Percentiles rank a stretch among this genome's conserved stretches.
Conservation (phyloP, 2,888 invertebrate genomes). For the Calliopum simillimum region DNA sequence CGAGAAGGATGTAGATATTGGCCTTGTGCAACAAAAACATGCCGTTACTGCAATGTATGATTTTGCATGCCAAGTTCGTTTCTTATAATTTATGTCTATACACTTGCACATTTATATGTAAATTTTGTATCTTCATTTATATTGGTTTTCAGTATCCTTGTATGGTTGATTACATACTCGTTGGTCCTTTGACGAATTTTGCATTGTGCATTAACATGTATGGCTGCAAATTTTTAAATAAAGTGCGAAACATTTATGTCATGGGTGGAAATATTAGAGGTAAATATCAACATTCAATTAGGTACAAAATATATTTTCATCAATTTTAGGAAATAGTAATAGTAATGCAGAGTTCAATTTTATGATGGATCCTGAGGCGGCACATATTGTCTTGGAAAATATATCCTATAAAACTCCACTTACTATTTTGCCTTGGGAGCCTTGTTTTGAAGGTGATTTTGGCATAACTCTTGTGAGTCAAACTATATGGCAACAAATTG, state of each 20-base stretch:
- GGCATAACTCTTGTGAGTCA: slow-evolving; percentile 50
- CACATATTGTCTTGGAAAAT: slow-evolving; percentile 73
- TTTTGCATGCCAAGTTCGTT: slow-evolving; percentile 70
- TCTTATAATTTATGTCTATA: neutral
- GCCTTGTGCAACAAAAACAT: slow-evolving; percentile 68
- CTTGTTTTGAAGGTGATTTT: slow-evolving; percentile 66
- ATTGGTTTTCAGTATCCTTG: slow-evolving; percentile 64
- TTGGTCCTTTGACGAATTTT: slow-evolving; percentile 83
- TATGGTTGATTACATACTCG: slow-evolving; percentile 72
- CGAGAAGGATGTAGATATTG: slow-evolving; percentile 65
- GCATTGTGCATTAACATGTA: slow-evolving; percentile 79
- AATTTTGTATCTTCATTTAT: neutral
- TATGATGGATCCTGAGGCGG: slow-evolving; percentile 80
- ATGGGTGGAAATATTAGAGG: slow-evolving; percentile 85
- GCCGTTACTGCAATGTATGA: slow-evolving; percentile 74
- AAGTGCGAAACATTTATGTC: slow-evolving; percentile 76
- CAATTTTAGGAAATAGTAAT: slow-evolving; percentile 69
- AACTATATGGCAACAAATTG: neutral
- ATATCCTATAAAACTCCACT: slow-evolving; percentile 69
- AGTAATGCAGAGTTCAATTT: slow-evolving; percentile 83
- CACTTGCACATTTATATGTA: neutral
- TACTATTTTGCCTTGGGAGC: slow-evolving; percentile 77
- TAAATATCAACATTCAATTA: too few species aligned
- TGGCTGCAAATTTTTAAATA: slow-evolving; percentile 69
- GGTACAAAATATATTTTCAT: neutral